phyloP scores from a whole-genome alignment of 1,140 invertebrate species.

The Probaryconus sp. region DNA sequence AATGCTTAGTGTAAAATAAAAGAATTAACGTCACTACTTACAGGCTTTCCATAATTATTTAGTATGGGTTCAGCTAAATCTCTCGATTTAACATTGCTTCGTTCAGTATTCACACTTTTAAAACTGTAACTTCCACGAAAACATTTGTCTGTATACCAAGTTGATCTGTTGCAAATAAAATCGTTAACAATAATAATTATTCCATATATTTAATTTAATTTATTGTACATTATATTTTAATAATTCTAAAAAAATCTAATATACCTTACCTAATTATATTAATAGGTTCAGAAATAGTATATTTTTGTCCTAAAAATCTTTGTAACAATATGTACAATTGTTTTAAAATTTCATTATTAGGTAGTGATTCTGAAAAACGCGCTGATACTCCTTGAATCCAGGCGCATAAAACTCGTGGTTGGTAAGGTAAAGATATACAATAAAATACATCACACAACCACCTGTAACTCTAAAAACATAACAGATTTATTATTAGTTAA shows the following conservation, averaged over 20 bases:
- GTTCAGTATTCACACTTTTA: constrained; percentile 78
- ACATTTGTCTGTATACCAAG: constrained; percentile 84
- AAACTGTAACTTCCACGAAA: constrained; percentile 86
- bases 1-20: constrained; percentile 2
- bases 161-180: constrained; percentile 77
- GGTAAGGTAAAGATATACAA: constrained; percentile 82
- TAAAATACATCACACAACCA: constrained; percentile 84
- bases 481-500: not conserved
- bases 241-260: constrained; percentile 73
- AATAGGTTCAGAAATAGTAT: constrained; percentile 78
- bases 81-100: constrained; percentile 34
- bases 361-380: constrained; percentile 79
- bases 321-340: constrained; percentile 76
- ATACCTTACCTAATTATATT: constrained; percentile 68
- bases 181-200: constrained; percentile 46
- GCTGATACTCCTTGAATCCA: constrained; percentile 81
- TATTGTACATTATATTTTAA: constrained; percentile 75
- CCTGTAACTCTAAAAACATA: constrained; percentile 68
- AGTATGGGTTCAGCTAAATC: constrained; percentile 68
- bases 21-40: constrained; percentile 39
- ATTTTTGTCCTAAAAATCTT: constrained; percentile 75
- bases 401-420: constrained; percentile 83
- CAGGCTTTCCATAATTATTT: constrained; percentile 62
- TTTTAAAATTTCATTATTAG: constrained; percentile 75
- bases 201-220: constrained; percentile 82